A percentile compares a stretch with the other conserved stretches of the same genome.
phyloP scores from a whole-genome alignment of 2,113 vertebrate species.

The Macroglossus sobrinus region DNA sequence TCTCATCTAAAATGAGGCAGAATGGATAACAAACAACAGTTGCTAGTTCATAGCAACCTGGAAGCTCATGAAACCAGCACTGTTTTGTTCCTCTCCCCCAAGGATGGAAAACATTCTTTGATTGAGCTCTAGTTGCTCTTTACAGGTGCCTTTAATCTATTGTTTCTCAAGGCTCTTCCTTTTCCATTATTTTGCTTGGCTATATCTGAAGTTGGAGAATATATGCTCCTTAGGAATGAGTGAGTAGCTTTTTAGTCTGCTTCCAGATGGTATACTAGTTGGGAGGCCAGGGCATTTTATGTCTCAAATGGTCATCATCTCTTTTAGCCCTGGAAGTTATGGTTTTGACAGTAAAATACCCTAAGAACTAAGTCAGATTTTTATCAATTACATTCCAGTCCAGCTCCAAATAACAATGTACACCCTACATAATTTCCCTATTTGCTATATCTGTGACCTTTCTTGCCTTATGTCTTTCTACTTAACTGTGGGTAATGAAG shows the following conservation, averaged over 20 bases:
- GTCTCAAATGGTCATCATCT: neutral
- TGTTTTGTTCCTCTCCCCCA: neutral
- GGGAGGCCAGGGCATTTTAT: neutral
- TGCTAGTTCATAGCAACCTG: neutral
- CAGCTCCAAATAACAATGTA: neutral
- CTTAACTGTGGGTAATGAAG: neutral
- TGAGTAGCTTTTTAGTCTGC: rapidly evolving
- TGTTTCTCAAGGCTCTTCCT: neutral
- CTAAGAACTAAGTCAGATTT: neutral
- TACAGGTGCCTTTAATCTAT: rapidly evolving
- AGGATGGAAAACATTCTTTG: too few species aligned
- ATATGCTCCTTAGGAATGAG: rapidly evolving
- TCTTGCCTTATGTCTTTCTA: neutral
- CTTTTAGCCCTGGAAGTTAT: neutral
- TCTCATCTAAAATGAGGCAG: neutral
- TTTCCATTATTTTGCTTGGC: neutral
- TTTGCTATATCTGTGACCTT: neutral
- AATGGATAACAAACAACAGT: rapidly evolving
- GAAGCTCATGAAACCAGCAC: rapidly evolving
- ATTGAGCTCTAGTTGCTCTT: neutral
- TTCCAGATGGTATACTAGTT: neutral
- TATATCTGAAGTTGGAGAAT: neutral
- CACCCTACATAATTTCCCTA: neutral
- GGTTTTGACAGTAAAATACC: neutral
- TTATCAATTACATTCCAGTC: neutral